Conservation (phyloP, 2,113 vertebrate species). For the Thunnus maccoyii region DNA sequence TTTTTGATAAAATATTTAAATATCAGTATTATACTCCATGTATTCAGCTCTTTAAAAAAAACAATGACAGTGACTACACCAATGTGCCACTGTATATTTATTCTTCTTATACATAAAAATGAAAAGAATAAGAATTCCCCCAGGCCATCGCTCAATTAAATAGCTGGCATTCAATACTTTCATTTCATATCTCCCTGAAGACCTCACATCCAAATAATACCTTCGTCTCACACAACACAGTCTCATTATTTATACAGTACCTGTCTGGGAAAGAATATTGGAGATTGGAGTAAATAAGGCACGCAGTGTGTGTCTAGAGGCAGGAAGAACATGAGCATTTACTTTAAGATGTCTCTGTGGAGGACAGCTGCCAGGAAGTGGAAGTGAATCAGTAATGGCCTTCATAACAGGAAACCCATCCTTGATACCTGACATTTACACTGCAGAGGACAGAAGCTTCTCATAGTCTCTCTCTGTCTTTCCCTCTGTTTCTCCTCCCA, state of each 20-base stretch:
- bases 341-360: conserved; percentile 49
- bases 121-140: conserved; percentile 52
- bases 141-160: conserved; percentile 51
- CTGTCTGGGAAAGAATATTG: conserved; percentile 55
- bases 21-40: neutral
- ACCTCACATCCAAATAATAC: conserved; percentile 61
- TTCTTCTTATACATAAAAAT: conserved; percentile 55
- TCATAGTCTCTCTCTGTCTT: conserved; percentile 16
- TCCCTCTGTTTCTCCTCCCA: conserved; percentile 1
- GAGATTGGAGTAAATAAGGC: conserved; percentile 55
- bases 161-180: conserved; percentile 62
- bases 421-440: conserved; percentile 57
- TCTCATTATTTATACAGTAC: conserved; percentile 70
- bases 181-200: conserved; percentile 64
- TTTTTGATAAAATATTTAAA: conserved; percentile 31
- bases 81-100: conserved; percentile 29
- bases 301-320: conserved; percentile 22
- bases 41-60: conserved; percentile 12
- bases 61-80: conserved; percentile 16
- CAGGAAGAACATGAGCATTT: conserved; percentile 44
- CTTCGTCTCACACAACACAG: conserved; percentile 50
- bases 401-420: conserved; percentile 50
- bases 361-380: conserved; percentile 58
- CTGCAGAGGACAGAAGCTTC: conserved; percentile 32
- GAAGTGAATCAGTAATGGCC: conserved; percentile 61